Evolutionary conservation across 2,113 vertebrate genomes (phyloP), one percentile per base, ranked within the genome.

Genomic region (Cnemophilus loriae): DNA sequence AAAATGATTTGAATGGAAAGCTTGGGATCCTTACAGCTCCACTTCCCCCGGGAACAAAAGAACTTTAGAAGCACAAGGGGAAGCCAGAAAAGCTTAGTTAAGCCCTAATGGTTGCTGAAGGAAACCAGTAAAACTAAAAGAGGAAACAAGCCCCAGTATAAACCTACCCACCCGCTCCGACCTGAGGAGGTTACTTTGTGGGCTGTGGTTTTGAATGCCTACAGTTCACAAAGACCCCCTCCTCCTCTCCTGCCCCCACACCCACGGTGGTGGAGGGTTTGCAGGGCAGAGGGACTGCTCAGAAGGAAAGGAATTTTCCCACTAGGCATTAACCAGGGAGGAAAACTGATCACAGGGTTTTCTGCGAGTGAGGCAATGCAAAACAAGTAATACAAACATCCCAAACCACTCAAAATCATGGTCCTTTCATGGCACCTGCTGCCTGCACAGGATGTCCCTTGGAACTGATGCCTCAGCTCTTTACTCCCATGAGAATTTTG

Each of bases 51-150:
- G 83, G 80, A 95, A 84, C 83, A 93, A 90, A 93, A 93, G 80
- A 84, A 89, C 65, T 94, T 89, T 60, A 76, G 83, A 95, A 84
- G 69, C 53, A 73, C 49, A 49, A 78, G 69, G 21, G 88, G 92
- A 96, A 97, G 55, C 60, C 76, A 94, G 83, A 94, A 96, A 96
- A 96, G 69, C 95, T 93, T 87, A 93, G 82, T 95, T 93, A 95
- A 96, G 69, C 80, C 85, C 80, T 87, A 93, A 84, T 50, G 77
- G 89, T 91, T 96, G 84, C 85, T 93, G 90, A 91, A 92, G 96
- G 83, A 96, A 97, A 95, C 88, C 86, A 96, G 76, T 90, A 89
- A 96, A 96, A 75, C 86, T 97, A 82, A 96, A 96, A 96, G 65
- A 90, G 88, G 93, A 96, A 96, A 87, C 80, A 78, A 84, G 53